Evolutionary conservation across 2,113 vertebrate genomes (phyloP).

Genomic region (Seriola dumerili): DNA sequence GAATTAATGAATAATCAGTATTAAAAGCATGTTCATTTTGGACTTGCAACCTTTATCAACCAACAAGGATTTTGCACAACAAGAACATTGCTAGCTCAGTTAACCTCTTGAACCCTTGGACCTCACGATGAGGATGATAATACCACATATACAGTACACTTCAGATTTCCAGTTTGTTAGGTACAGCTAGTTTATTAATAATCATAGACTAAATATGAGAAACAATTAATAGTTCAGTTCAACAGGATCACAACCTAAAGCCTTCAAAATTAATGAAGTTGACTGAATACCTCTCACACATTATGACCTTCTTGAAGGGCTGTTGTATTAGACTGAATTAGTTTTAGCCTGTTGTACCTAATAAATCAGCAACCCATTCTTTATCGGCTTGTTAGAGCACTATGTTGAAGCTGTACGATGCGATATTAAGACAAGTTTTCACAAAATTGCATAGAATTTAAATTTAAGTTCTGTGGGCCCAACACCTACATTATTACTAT

Average conservation of each 20-base stretch:
- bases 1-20: neutral
- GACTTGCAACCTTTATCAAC: neutral
- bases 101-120: neutral
- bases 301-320: neutral
- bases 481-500: no score
- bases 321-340: no score
- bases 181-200: neutral
- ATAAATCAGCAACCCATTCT: neutral
- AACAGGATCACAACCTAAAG: neutral
- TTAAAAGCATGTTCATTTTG: neutral
- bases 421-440: neutral
- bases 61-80: neutral
- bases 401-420: neutral
- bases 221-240: neutral
- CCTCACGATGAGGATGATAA: neutral
- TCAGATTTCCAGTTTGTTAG: neutral
- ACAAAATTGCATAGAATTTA: no score
- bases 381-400: neutral
- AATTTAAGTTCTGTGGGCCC: no score
- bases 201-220: neutral
- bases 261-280: neutral
- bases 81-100: neutral
- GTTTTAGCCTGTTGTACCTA: no score
- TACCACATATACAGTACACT: neutral
- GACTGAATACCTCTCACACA: neutral